Conservation (phyloP, 2,888 invertebrate species). For the Drosophila neonasuta region DNA sequence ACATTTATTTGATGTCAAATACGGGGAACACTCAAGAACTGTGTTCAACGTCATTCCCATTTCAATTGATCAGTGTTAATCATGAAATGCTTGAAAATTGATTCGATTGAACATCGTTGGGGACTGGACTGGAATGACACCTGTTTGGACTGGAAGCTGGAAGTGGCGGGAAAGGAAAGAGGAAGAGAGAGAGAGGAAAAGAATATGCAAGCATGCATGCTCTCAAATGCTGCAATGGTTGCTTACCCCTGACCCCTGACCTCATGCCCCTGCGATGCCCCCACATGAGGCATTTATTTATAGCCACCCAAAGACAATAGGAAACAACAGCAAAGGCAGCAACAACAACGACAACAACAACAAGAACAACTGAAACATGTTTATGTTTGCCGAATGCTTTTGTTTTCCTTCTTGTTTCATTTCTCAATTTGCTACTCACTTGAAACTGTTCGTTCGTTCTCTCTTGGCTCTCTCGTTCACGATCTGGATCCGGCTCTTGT, state of each 20-base stretch:
- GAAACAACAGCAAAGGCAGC: slow-evolving; percentile 4
- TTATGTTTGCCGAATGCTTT: slow-evolving; percentile 32
- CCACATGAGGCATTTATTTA: slow-evolving; percentile 30
- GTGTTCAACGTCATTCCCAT: slow-evolving; percentile 7
- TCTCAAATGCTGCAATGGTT: slow-evolving; percentile 17
- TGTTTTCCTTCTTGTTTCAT: slow-evolving; percentile 11
- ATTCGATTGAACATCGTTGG: background rate
- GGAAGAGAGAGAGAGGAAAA: background rate
- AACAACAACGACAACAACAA: background rate
- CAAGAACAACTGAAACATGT: slow-evolving; percentile 29
- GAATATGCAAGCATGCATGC: background rate
- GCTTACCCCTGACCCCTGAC: slow-evolving; percentile 20
- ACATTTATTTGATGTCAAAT: background rate
- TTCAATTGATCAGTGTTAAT: slow-evolving; percentile 4
- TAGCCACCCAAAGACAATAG: slow-evolving; percentile 34
- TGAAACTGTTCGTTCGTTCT: slow-evolving; percentile 22
- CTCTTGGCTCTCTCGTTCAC: background rate
- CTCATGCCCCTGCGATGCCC: background rate
- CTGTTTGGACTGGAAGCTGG: background rate
- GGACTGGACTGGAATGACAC: slow-evolving; percentile 8
- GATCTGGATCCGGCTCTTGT: background rate
- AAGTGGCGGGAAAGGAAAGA: background rate
- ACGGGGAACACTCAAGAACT: background rate
- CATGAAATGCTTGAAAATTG: slow-evolving; percentile 3
- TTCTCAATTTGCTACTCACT: slow-evolving; percentile 34